Conservation (phyloP, 2,888 invertebrate species). For the Tromatobia lineatoria region DNA sequence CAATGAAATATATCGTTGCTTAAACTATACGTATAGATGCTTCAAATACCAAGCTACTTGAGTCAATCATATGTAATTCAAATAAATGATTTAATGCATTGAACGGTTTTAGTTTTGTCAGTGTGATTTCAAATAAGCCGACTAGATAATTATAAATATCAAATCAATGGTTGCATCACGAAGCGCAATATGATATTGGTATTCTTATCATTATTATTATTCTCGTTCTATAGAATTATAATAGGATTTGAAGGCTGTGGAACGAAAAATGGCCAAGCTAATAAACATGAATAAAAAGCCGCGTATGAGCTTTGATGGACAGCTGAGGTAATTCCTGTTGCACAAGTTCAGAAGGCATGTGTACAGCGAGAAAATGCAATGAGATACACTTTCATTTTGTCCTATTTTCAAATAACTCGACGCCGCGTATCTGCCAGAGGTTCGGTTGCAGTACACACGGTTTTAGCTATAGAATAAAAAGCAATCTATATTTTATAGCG, state of each 20-base stretch:
- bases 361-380: slow-evolving; percentile 22
- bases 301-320: not conserved
- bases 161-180: no score
- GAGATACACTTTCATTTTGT: slow-evolving; percentile 58
- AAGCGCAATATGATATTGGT: no score
- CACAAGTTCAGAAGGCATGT: slow-evolving; percentile 14
- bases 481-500: not conserved
- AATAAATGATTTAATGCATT: no score
- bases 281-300: not conserved
- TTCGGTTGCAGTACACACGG: no score
- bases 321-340: slow-evolving; percentile 25
- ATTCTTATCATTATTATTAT: not conserved
- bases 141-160: no score
- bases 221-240: not conserved
- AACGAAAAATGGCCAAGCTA: not conserved
- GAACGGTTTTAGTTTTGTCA: no score
- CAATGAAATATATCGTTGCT: no score
- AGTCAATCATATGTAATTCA: no score
- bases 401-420: slow-evolving; percentile 41
- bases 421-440: not conserved
- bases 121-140: no score
- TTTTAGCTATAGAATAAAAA: no score
- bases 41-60: no score
- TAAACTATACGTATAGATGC: no score
- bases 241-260: not conserved